These are phyloP conservation scores for Sebastiscus albofasciatus DNA, from an alignment of 2,797 vertebrate species.

Conservation along the genomic window DNA sequence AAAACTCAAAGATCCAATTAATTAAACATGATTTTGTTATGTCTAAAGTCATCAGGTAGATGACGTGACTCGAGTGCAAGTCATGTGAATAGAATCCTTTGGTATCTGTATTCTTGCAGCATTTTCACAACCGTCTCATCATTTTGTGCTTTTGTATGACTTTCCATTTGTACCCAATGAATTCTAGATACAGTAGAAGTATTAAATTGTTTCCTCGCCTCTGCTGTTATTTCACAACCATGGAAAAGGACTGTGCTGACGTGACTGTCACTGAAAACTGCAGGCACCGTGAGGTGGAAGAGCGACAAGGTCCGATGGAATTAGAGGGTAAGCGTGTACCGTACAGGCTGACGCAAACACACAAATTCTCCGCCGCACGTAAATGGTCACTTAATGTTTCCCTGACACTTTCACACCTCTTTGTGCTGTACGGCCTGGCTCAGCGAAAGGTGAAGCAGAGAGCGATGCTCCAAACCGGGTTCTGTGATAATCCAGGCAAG, in stretches of 20 bases:
- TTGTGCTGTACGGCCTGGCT: background rate
- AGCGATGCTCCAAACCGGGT: background rate
- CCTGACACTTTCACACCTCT: constrained; percentile 1
- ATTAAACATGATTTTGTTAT: background rate
- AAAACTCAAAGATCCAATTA: background rate
- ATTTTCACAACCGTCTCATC: background rate
- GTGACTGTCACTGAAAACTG: background rate
- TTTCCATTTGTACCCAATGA: background rate
- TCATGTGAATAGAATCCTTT: background rate
- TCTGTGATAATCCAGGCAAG: constrained; percentile 10
- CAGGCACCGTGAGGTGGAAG: background rate
- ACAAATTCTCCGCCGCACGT: background rate
- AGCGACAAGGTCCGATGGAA: background rate
- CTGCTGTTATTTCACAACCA: background rate
- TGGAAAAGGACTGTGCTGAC: background rate
- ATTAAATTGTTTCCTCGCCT: background rate
- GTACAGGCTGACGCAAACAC: background rate
- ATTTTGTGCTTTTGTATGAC: background rate
- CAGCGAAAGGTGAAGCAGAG: background rate
- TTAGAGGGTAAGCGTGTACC: background rate
- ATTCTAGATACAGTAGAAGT: background rate
- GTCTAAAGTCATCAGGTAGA: background rate
- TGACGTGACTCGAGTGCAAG: background rate
- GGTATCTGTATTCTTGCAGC: background rate
- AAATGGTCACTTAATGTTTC: background rate